A percentile compares a stretch with the other conserved stretches of the same genome.
Conservation (phyloP, 2,888 invertebrate species). For the Linnaemya tessellans region DNA sequence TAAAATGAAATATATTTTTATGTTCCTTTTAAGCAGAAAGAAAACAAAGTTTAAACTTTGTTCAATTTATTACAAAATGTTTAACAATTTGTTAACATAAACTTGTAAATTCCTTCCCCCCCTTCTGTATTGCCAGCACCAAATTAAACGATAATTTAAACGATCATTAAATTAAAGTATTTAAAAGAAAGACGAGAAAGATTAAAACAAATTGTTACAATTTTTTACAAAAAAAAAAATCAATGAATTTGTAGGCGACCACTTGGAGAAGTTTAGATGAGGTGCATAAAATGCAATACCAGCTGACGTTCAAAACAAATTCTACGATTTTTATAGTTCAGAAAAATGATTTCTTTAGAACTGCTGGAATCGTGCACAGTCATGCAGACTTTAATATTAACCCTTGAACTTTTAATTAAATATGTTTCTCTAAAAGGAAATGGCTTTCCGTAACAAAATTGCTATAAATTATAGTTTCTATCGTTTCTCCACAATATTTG, state of each 20-base stretch:
- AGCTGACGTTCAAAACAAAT: too few species aligned
- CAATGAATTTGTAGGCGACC: background rate
- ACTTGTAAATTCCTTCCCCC: background rate
- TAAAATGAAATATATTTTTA: slow-evolving; percentile 28
- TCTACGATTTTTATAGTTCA: too few species aligned
- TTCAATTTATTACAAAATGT: slow-evolving; percentile 57
- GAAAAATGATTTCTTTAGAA: too few species aligned
- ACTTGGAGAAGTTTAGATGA: too few species aligned
- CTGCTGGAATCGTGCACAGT: background rate
- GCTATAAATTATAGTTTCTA: slow-evolving; percentile 22
- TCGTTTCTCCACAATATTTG: background rate
- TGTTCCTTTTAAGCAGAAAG: slow-evolving; percentile 27
- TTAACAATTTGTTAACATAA: slow-evolving; percentile 58
- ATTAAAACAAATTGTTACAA: background rate
- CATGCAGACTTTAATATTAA: background rate
- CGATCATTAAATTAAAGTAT: slow-evolving; percentile 2
- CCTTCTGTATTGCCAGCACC: background rate
- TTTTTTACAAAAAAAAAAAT: background rate
- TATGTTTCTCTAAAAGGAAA: background rate
- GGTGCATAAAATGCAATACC: too few species aligned
- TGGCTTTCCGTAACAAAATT: background rate
- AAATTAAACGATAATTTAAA: slow-evolving; percentile 48
- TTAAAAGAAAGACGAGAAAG: background rate
- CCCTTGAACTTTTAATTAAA: background rate
- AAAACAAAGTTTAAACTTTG: slow-evolving; percentile 20